These are phyloP conservation scores for Semnopithecus entellus DNA, from an alignment of 2,113 vertebrate genomes.

Conservation along the genomic window DNA sequence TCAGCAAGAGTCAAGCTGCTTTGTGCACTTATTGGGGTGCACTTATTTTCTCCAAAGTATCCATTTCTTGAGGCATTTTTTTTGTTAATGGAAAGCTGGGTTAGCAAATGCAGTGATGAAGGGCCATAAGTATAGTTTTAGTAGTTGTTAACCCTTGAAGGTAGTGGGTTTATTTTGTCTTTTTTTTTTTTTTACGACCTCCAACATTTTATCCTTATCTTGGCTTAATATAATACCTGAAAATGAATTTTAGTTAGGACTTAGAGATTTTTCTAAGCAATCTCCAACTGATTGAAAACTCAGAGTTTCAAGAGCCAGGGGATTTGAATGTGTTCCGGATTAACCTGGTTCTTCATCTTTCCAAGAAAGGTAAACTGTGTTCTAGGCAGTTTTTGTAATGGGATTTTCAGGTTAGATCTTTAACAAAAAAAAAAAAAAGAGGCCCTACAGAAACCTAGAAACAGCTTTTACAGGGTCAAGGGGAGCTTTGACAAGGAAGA, in stretches of 20 bases:
- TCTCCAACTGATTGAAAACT: not conserved
- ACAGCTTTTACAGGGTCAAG: not conserved
- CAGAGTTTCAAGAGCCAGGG: not conserved
- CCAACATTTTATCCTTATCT: not conserved
- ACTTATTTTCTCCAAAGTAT: not conserved
- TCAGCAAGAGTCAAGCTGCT: not conserved
- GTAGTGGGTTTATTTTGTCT: not conserved
- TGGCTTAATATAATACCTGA: not conserved
- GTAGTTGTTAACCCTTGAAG: not conserved
- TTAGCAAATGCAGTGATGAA: not conserved
- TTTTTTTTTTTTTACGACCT: not conserved
- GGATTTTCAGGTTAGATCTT: not conserved
- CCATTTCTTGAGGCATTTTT: not conserved
- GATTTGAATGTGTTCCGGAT: not conserved
- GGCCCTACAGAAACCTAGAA: not conserved
- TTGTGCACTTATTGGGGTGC: not conserved
- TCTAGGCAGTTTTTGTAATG: not conserved
- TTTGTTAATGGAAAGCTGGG: not conserved
- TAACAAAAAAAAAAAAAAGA: not conserved
- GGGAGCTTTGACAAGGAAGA: not conserved
- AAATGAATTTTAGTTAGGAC: not conserved
- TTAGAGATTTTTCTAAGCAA: not conserved
- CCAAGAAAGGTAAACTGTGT: not conserved
- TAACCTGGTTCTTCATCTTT: not conserved
- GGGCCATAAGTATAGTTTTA: not conserved